Evolutionary conservation across 2,888 invertebrate genomes (phyloP).

Genomic region (Nebria salina): DNA sequence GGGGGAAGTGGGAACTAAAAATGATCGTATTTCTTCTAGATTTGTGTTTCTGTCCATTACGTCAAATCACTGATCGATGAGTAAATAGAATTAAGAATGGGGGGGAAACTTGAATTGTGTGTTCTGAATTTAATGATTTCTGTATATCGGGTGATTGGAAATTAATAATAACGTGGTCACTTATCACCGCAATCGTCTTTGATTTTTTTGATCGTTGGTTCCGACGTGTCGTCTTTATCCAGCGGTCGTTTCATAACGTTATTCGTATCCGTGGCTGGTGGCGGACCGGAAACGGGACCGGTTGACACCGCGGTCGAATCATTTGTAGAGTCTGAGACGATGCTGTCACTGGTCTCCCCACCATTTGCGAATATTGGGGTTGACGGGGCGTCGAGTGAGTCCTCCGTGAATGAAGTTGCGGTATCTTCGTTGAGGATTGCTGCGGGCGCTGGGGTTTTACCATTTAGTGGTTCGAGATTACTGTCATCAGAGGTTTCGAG

Average conservation of each 20-base stretch:
- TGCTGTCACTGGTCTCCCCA: constrained; percentile 68
- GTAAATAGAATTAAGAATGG: not conserved
- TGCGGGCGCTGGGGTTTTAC: constrained; percentile 55
- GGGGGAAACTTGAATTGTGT: not conserved
- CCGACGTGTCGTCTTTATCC: constrained; percentile 58
- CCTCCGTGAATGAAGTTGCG: constrained; percentile 78
- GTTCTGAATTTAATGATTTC: not conserved
- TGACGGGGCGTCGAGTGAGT: constrained; percentile 75
- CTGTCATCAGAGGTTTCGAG: constrained; percentile 76
- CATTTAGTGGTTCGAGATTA: constrained; percentile 76
- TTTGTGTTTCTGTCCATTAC: no score
- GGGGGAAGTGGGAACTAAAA: not conserved
- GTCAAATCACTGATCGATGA: not conserved
- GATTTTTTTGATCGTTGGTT: constrained; percentile 65
- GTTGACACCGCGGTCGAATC: constrained; percentile 57
- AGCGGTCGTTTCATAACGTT: constrained; percentile 59
- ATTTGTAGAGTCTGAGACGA: constrained; percentile 63
- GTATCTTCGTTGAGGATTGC: constrained; percentile 76
- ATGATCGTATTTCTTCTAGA: not conserved
- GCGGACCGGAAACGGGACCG: constrained; percentile 49
- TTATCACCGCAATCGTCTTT: constrained; percentile 63
- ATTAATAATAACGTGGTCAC: constrained; percentile 60
- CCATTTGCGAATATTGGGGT: constrained; percentile 67
- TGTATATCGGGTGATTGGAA: not conserved
- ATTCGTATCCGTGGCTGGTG: not conserved